A percentile compares a stretch with the other conserved stretches of the same genome.
Conservation (phyloP, 1,140 invertebrate species). For the Proctacanthus coquilletti region DNA sequence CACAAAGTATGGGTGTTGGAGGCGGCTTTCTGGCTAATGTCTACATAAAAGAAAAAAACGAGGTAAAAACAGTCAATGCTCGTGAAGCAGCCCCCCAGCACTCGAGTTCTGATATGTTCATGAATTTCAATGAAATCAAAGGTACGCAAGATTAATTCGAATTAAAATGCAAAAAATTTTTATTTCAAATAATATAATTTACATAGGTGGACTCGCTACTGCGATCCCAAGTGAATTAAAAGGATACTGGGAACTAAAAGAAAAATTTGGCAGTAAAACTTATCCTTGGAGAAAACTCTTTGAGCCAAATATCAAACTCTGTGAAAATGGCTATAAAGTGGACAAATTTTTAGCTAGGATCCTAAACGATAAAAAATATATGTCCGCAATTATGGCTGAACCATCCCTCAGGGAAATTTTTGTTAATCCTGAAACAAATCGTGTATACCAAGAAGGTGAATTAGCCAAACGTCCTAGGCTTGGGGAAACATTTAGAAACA, state of each 20-base stretch:
- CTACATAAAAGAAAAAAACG: slow-evolving; percentile 40
- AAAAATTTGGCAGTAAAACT: slow-evolving; percentile 51
- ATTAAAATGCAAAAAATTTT: not conserved
- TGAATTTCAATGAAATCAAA: slow-evolving; percentile 25
- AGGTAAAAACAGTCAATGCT: slow-evolving; percentile 40
- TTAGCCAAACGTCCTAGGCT: slow-evolving; percentile 37
- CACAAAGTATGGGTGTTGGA: slow-evolving; percentile 67
- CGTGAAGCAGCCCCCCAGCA: slow-evolving; percentile 49
- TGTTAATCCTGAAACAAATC: slow-evolving; percentile 9
- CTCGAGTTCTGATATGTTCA: slow-evolving; percentile 44
- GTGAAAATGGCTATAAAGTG: slow-evolving; percentile 47
- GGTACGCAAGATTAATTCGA: slow-evolving; percentile 14
- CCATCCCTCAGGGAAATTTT: slow-evolving; percentile 14
- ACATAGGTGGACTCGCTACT: slow-evolving; percentile 56
- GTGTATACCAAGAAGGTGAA: slow-evolving; percentile 31
- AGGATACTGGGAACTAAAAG: slow-evolving; percentile 64
- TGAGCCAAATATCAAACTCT: slow-evolving; percentile 53
- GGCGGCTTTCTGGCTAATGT: slow-evolving; percentile 69
- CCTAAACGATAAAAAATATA: slow-evolving; percentile 39
- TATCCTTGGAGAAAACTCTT: slow-evolving; percentile 65
- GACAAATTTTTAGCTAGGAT: not conserved
- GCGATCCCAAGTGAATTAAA: slow-evolving; percentile 77
- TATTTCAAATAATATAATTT: not conserved
- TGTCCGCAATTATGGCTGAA: slow-evolving; percentile 48
- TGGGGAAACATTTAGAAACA: slow-evolving; percentile 38